phyloP scores from a whole-genome alignment of 2,888 invertebrate genomes.

The Cryptosula pallasiana region DNA sequence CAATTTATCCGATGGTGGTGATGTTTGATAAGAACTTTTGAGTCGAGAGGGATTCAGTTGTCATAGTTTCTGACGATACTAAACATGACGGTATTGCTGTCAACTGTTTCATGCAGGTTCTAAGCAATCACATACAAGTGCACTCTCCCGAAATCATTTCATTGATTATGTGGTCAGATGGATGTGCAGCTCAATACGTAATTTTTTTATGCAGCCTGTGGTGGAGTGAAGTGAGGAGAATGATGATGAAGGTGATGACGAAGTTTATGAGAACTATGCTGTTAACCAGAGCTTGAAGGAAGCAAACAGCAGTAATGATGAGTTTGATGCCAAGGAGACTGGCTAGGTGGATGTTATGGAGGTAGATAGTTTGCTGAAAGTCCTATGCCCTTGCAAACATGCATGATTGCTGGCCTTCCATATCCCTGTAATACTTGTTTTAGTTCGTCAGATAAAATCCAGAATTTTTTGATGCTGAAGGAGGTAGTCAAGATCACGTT shows the following conservation, averaged over 20 bases:
- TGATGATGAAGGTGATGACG: too few species aligned
- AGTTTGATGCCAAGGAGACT: too few species aligned
- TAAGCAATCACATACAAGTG: neutral
- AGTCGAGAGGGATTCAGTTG: neutral
- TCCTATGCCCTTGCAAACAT: too few species aligned
- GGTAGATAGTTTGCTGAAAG: too few species aligned
- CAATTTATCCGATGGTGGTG: neutral
- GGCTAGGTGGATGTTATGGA: too few species aligned
- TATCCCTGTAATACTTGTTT: too few species aligned
- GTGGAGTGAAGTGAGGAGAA: too few species aligned
- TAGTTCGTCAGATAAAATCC: neutral
- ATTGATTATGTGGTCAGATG: neutral
- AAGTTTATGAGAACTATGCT: too few species aligned
- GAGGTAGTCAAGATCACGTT: neutral
- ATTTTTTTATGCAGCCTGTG: too few species aligned
- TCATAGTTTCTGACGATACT: neutral
- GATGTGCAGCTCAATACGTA: neutral
- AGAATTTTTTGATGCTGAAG: neutral
- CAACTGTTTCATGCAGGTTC: neutral
- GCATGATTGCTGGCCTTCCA: too few species aligned
- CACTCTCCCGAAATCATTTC: neutral
- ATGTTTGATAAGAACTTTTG: neutral
- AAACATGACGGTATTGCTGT: neutral
- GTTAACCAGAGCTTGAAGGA: neutral
- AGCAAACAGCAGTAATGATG: neutral